These are phyloP conservation scores for Triplophysa siluroides DNA, from an alignment of 2,113 vertebrate genomes.

Conservation along the genomic window DNA sequence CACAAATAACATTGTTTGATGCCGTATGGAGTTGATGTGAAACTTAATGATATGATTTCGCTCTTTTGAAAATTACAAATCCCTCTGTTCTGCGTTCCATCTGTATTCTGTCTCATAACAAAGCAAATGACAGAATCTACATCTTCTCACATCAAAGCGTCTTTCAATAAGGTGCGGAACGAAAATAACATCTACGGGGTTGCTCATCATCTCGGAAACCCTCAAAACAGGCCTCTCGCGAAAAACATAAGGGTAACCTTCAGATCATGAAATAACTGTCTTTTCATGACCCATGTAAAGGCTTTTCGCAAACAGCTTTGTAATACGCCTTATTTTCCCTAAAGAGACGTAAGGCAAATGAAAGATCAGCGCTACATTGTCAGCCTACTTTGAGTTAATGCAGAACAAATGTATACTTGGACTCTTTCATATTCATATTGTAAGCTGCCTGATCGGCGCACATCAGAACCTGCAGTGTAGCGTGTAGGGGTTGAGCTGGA, in stretches of 20 bases:
- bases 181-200: constrained; percentile 37
- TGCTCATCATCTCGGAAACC: constrained; percentile 38
- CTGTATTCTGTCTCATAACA: constrained; percentile 22
- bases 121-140: constrained; percentile 45
- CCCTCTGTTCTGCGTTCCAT: constrained; percentile 25
- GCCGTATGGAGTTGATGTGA: constrained; percentile 32
- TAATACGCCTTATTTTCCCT: constrained; percentile 46
- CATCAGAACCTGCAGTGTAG: constrained; percentile 69
- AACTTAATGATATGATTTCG: constrained; percentile 47
- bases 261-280: constrained; percentile 52
- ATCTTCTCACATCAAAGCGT: constrained; percentile 31
- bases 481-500: constrained; percentile 58
- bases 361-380: constrained; percentile 50
- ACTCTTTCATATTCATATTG: constrained; percentile 72
- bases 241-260: constrained; percentile 38
- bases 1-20: constrained; percentile 35
- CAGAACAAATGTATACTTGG: constrained; percentile 70
- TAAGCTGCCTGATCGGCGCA: constrained; percentile 73
- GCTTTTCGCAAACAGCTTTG: constrained; percentile 52
- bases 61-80: constrained; percentile 41
- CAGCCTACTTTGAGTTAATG: constrained; percentile 63
- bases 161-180: constrained; percentile 41
- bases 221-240: constrained; percentile 24
- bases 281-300: constrained; percentile 53
- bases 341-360: constrained; percentile 52